These are phyloP conservation scores for Rotaria socialis DNA, from an alignment of 2,888 invertebrate species.

Conservation along the genomic window DNA sequence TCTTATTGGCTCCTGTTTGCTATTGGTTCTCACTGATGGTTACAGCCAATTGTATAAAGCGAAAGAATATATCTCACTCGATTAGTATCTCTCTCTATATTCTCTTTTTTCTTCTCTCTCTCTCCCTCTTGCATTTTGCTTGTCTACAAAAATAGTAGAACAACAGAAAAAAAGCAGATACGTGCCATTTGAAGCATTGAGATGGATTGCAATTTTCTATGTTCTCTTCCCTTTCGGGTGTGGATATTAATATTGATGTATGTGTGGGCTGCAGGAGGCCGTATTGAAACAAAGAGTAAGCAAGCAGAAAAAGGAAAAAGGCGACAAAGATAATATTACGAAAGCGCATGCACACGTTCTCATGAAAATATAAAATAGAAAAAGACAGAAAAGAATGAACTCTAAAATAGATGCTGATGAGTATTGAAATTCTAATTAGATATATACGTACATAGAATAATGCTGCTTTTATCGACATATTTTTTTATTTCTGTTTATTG, in stretches of 20 bases:
- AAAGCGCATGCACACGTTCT: constrained; percentile 4
- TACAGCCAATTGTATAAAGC: constrained; percentile 29
- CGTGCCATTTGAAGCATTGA: constrained; percentile 15
- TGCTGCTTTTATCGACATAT: neutral
- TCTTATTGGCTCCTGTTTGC: constrained; percentile 32
- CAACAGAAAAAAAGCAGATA: constrained; percentile 1
- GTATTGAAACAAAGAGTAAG: constrained; percentile 13
- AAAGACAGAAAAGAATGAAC: neutral
- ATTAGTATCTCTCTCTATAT: constrained; percentile 1
- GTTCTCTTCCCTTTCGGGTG: constrained; percentile 32
- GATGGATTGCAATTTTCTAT: constrained; percentile 32
- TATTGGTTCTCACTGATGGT: neutral
- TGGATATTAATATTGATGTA: constrained; percentile 32
- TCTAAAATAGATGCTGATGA: neutral
- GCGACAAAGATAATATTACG: constrained; percentile 20
- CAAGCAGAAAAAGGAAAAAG: neutral
- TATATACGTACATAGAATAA: neutral
- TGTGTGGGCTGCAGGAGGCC: constrained; percentile 20
- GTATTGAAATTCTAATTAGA: neutral
- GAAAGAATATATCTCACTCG: constrained; percentile 16
- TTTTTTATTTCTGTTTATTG: neutral
- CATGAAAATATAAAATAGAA: neutral
- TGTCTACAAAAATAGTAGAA: neutral
- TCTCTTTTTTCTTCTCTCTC: neutral
- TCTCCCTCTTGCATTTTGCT: neutral